A percentile compares a stretch with the other conserved stretches of the same genome.
phyloP scores from a whole-genome alignment of 2,888 invertebrate species.

The Tuta absoluta region DNA sequence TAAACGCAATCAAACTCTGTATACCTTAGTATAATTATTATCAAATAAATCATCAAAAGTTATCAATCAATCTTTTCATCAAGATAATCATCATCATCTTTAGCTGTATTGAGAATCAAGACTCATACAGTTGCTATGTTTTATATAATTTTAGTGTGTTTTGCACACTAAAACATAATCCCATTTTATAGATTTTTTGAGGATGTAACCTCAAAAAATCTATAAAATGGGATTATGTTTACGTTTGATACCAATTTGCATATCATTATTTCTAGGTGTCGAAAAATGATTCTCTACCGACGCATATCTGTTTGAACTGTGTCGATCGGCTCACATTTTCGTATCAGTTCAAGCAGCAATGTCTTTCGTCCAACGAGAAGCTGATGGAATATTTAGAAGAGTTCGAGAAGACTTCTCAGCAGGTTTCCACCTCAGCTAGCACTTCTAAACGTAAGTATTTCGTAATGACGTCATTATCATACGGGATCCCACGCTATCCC shows the following conservation, averaged over 20 bases:
- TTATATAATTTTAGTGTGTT: slow-evolving; percentile 61
- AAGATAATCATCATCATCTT: too few relatives aligned
- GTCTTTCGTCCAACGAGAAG: slow-evolving; percentile 73
- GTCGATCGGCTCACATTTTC: slow-evolving; percentile 75
- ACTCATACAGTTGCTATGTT: slow-evolving; percentile 80
- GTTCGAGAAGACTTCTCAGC: slow-evolving; percentile 68
- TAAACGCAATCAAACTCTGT: too few relatives aligned
- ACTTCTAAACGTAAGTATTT: slow-evolving; percentile 39
- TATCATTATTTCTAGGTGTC: slow-evolving; percentile 59
- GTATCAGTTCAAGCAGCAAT: slow-evolving; percentile 77
- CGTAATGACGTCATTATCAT: background rate
- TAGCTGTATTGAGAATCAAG: too few relatives aligned
- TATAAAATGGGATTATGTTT: slow-evolving; percentile 36
- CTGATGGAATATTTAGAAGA: slow-evolving; percentile 75
- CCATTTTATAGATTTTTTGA: too few relatives aligned
- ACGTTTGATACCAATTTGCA: slow-evolving; percentile 27
- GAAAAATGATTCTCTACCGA: slow-evolving; percentile 73
- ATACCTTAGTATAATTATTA: too few relatives aligned
- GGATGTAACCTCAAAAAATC: slow-evolving; percentile 63
- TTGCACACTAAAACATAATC: too few relatives aligned
- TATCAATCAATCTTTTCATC: too few relatives aligned
- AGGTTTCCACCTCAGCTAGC: slow-evolving; percentile 49
- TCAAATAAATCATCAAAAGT: too few relatives aligned
- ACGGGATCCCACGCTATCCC: background rate
- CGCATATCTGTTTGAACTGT: slow-evolving; percentile 75